Evolutionary conservation across 1,140 invertebrate genomes (phyloP).

Genomic region (Bicyclus anynana): DNA sequence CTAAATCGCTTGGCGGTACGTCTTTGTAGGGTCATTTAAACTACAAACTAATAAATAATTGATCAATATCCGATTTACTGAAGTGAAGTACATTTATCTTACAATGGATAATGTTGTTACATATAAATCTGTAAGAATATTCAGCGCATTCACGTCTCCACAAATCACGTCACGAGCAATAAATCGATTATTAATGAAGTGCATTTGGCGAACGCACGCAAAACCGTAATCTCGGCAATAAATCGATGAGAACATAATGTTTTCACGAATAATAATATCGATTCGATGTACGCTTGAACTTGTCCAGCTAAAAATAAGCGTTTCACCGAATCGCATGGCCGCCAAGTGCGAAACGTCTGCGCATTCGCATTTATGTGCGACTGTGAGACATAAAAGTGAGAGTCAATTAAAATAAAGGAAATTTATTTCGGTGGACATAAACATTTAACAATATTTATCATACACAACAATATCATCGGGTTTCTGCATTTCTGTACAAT

Average conservation of each 20-base stretch:
- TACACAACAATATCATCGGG: too few species aligned
- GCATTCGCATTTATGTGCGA: background rate
- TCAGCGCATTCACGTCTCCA: background rate
- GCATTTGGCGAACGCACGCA: constrained; percentile 16
- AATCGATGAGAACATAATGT: constrained; percentile 13
- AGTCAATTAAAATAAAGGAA: background rate
- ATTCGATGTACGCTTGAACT: constrained; percentile 40
- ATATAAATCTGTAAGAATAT: background rate
- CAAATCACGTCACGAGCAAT: background rate
- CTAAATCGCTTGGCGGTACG: too few species aligned
- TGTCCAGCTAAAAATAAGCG: constrained; percentile 44
- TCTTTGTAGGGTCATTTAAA: too few species aligned
- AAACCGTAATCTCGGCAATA: constrained; percentile 14
- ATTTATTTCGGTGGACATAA: too few species aligned
- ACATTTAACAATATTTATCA: too few species aligned
- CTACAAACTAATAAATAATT: too few species aligned
- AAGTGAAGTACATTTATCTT: too few species aligned
- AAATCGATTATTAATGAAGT: background rate
- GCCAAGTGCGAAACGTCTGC: background rate
- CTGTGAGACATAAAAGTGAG: background rate
- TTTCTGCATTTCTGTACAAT: too few species aligned
- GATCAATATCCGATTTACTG: too few species aligned
- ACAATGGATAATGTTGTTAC: background rate
- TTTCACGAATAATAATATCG: constrained; percentile 11
- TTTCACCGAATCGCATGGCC: background rate